Conservation (phyloP, 1,140 invertebrate species). For the Scaptodrosophila lebanonensis region DNA sequence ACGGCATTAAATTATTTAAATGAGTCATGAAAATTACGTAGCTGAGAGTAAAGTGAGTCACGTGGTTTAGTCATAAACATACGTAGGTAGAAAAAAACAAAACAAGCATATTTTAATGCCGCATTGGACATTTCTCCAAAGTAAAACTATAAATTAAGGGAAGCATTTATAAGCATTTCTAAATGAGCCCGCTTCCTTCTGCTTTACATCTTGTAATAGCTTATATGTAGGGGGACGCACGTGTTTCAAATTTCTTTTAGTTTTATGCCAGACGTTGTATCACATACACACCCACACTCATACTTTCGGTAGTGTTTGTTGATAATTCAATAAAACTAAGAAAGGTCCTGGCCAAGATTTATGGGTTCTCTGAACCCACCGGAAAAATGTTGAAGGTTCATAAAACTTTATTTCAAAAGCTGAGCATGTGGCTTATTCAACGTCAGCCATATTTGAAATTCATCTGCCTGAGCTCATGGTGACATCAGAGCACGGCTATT, state of each 20-base stretch:
- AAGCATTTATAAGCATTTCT: too few species aligned
- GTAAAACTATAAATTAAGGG: constrained; percentile 75
- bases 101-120: constrained; percentile 39
- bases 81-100: constrained; percentile 55
- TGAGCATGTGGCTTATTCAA: too few species aligned
- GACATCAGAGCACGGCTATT: too few species aligned
- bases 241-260: constrained; percentile 68
- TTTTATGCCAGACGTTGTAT: constrained; percentile 58
- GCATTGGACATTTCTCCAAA: constrained; percentile 57
- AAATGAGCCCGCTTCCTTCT: neutral
- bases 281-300: constrained; percentile 11
- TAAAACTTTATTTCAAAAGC: constrained; percentile 63
- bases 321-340: constrained; percentile 73
- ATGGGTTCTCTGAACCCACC: constrained; percentile 59
- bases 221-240: constrained; percentile 63
- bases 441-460: too few species aligned
- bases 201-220: constrained; percentile 22
- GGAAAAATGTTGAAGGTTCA: constrained; percentile 45
- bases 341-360: constrained; percentile 65
- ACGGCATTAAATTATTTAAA: constrained; percentile 59
- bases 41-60: constrained; percentile 11
- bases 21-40: constrained; percentile 63
- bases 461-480: constrained; percentile 14
- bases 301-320: constrained; percentile 16
- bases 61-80: constrained; percentile 17